phyloP scores from a whole-genome alignment of 2,113 vertebrate species.

The Aphyosemion australe region DNA sequence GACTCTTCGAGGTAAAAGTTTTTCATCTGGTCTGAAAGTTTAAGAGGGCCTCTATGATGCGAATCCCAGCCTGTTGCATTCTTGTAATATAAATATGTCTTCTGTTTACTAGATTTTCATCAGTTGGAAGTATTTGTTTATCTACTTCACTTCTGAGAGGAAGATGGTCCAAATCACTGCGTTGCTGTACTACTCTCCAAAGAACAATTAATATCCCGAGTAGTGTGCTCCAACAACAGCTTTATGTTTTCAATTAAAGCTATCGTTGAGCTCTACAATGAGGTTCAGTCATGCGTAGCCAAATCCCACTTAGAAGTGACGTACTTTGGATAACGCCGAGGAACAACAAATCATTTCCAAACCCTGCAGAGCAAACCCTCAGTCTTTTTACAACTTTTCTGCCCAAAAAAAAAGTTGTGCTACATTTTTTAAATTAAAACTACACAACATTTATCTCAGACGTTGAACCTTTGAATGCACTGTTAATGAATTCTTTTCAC shows the following conservation, averaged over 20 bases:
- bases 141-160: neutral
- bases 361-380: neutral
- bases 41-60: neutral
- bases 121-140: neutral
- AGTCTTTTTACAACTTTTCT: neutral
- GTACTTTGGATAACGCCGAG: neutral
- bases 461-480: too few relatives aligned
- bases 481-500: conserved; percentile 11
- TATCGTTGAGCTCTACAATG: neutral
- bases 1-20: too few relatives aligned
- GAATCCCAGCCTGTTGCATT: neutral
- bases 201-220: neutral
- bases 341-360: neutral
- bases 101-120: neutral
- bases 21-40: too few relatives aligned
- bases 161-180: neutral
- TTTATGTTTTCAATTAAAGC: neutral
- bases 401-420: neutral
- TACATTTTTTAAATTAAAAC: too few relatives aligned
- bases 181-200: neutral
- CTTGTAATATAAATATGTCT: neutral
- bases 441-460: too few relatives aligned
- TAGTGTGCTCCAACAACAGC: neutral
- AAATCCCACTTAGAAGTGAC: neutral
- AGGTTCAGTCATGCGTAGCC: neutral